Evolutionary conservation across 1,140 invertebrate species (phyloP).

Genomic region (Drosophila nannoptera): DNA sequence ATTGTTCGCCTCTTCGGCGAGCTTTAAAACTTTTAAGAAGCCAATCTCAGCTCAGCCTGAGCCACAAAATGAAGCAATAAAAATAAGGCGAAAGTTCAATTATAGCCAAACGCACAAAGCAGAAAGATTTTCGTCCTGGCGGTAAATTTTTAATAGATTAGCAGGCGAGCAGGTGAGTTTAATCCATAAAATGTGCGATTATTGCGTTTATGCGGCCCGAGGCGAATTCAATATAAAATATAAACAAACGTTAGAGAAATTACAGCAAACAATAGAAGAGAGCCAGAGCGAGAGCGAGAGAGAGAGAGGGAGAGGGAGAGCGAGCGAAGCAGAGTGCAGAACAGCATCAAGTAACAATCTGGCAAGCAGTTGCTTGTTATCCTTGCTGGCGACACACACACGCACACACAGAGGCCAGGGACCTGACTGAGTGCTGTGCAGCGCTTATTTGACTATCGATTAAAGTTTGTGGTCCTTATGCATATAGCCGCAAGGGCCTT

Average conservation of each 20-base stretch:
- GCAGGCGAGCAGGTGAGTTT: slow-evolving; percentile 71
- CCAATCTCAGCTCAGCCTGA: not conserved
- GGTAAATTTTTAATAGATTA: slow-evolving; percentile 59
- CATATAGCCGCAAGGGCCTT: slow-evolving; percentile 51
- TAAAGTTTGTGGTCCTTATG: slow-evolving; percentile 71
- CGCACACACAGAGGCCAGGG: slow-evolving; percentile 22
- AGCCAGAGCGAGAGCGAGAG: not conserved
- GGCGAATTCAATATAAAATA: slow-evolving; percentile 75
- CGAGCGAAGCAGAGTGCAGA: slow-evolving; percentile 33
- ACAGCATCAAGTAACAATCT: slow-evolving; percentile 7
- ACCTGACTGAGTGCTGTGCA: slow-evolving; percentile 13
- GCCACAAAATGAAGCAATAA: not conserved
- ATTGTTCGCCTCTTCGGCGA: no score
- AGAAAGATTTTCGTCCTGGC: slow-evolving; percentile 10
- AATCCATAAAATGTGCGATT: slow-evolving; percentile 78
- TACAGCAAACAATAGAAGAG: slow-evolving; percentile 51
- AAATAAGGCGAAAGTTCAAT: slow-evolving; percentile 4
- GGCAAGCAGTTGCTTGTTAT: slow-evolving; percentile 10
- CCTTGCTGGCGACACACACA: slow-evolving; percentile 18
- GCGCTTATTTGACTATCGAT: slow-evolving; percentile 73
- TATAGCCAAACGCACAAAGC: slow-evolving; percentile 11
- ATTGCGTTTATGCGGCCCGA: slow-evolving; percentile 73
- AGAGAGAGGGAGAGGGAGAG: not conserved
- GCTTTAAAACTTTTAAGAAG: no score
- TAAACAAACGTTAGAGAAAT: slow-evolving; percentile 78